A percentile compares a stretch with the other conserved stretches of the same genome.
Evolutionary conservation across 2,888 invertebrate species (phyloP).

Genomic region (Clepsis dumicolana): DNA sequence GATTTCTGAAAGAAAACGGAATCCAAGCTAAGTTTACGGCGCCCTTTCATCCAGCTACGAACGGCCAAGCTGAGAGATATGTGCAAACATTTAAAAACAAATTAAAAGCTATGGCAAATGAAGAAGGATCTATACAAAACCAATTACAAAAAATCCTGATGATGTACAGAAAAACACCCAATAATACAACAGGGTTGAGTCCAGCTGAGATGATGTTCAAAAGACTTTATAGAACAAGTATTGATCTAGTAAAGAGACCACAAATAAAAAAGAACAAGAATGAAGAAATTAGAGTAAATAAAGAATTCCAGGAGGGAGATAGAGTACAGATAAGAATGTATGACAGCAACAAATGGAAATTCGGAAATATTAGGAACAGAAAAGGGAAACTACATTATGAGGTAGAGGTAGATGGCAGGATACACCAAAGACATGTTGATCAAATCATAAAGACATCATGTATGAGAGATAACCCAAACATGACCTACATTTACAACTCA

Average conservation of each 20-base stretch:
- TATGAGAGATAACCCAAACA: neutral
- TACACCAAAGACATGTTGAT: conserved; percentile 37
- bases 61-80: conserved; percentile 45
- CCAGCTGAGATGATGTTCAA: conserved; percentile 45
- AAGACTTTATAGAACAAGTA: conserved; percentile 41
- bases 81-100: conserved; percentile 44
- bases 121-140: conserved; percentile 36
- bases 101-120: conserved; percentile 34
- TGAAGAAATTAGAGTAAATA: conserved; percentile 17
- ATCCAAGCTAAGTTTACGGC: conserved; percentile 42
- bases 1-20: conserved; percentile 45
- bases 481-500: conserved; percentile 17
- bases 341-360: conserved; percentile 36
- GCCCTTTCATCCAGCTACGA: conserved; percentile 28
- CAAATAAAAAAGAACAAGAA: conserved; percentile 9
- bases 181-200: conserved; percentile 40
- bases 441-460: conserved; percentile 12
- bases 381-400: conserved; percentile 41
- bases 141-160: conserved; percentile 37
- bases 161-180: conserved; percentile 40
- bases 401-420: conserved; percentile 28
- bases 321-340: conserved; percentile 43
- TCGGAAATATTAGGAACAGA: conserved; percentile 30
- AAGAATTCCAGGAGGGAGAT: conserved; percentile 29
- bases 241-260: conserved; percentile 42